Conservation (phyloP, 2,113 vertebrate species). For the Neofelis nebulosa region DNA sequence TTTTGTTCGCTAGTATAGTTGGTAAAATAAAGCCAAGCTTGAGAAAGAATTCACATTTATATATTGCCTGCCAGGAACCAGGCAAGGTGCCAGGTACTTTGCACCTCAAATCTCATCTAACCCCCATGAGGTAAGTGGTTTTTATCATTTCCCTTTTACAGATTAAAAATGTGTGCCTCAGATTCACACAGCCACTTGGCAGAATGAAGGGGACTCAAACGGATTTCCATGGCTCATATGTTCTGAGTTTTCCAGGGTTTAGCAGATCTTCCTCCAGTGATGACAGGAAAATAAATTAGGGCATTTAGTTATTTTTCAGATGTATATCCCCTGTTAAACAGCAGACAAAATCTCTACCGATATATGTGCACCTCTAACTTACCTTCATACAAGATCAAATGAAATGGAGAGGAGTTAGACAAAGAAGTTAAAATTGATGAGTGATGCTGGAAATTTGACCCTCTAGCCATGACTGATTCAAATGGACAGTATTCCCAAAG, state of each 20-base stretch:
- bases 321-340: background rate
- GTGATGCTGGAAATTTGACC: background rate
- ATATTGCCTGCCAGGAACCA: background rate
- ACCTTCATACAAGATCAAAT: slow-evolving; percentile 12
- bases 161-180: background rate
- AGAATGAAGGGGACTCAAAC: background rate
- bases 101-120: slow-evolving; percentile 2
- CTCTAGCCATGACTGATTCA: background rate
- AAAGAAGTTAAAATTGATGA: slow-evolving; percentile 64
- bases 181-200: background rate
- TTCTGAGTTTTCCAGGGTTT: background rate
- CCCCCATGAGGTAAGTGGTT: background rate
- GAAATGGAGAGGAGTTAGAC: background rate
- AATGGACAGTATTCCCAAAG: background rate
- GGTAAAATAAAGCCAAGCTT: background rate
- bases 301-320: slow-evolving; percentile 12
- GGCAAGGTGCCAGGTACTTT: background rate
- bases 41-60: background rate
- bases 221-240: background rate
- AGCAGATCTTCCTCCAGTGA: background rate
- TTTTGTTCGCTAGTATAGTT: background rate
- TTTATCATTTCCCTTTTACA: slow-evolving; percentile 30
- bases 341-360: background rate
- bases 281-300: background rate
- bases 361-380: slow-evolving; percentile 41